phyloP scores from a whole-genome alignment of 1,140 invertebrate species.

The Scylla paramamosain region DNA sequence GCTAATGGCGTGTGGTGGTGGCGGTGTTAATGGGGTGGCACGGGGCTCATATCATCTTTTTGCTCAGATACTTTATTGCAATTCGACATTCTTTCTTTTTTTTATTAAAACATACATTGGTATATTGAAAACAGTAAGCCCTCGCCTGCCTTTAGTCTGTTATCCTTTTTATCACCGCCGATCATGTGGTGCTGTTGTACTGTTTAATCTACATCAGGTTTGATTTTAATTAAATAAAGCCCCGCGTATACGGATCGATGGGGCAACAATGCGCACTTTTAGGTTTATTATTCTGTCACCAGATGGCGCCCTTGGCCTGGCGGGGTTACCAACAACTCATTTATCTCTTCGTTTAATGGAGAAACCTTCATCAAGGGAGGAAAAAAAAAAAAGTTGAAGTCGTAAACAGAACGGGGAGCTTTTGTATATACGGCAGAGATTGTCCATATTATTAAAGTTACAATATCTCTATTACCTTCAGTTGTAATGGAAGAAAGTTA shows the following conservation, averaged over 20 bases:
- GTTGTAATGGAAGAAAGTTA: constrained; percentile 2
- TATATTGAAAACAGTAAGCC: background rate
- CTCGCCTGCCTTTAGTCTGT: background rate
- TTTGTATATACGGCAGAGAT: background rate
- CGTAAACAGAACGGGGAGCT: background rate
- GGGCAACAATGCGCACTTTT: background rate
- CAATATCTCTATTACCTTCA: background rate
- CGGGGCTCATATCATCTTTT: background rate
- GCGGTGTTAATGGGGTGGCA: background rate
- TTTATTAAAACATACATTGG: background rate
- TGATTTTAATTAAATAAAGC: background rate
- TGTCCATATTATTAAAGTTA: background rate
- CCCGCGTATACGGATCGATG: background rate
- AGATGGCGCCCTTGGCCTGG: background rate
- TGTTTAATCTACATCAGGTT: constrained; percentile 1
- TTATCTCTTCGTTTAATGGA: constrained; percentile 2
- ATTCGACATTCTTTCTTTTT: background rate
- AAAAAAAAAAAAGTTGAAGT: background rate
- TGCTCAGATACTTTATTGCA: background rate
- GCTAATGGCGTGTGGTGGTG: background rate
- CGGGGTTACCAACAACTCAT: background rate
- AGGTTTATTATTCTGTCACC: background rate
- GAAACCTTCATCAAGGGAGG: background rate
- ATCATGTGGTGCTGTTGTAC: background rate
- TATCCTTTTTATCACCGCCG: background rate